These are phyloP conservation scores for Schizaphis graminum DNA, from an alignment of 2,888 invertebrate genomes.

Conservation along the genomic window DNA sequence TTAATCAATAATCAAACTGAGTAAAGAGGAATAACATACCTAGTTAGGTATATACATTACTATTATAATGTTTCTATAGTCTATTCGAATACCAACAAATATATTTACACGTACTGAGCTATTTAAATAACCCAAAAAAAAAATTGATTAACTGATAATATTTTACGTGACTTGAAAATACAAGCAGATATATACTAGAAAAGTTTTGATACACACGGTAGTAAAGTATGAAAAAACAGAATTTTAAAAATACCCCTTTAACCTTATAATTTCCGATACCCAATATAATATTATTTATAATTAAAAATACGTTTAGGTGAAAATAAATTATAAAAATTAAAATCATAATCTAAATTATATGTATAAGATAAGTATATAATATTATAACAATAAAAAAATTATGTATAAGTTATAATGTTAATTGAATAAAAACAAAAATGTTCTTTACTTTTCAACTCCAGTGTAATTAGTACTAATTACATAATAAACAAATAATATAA, in stretches of 20 bases:
- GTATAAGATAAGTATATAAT: not conserved
- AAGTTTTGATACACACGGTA: not conserved
- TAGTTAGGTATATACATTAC: not conserved
- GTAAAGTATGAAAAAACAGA: not conserved
- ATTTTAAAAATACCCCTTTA: not conserved
- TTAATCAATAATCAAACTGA: not conserved
- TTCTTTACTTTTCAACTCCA: too few species aligned
- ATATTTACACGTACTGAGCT: not conserved
- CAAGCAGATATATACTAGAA: conserved; percentile 22
- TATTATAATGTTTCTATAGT: not conserved
- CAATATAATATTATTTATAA: not conserved
- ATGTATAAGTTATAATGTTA: too few species aligned
- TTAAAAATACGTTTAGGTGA: not conserved
- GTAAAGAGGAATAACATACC: not conserved
- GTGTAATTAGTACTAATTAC: too few species aligned
- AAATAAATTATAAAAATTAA: not conserved
- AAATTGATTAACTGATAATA: conserved; percentile 30
- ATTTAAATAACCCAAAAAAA: conserved; percentile 35
- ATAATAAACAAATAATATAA: not conserved
- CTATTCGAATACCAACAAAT: not conserved
- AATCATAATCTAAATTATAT: not conserved
- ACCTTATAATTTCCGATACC: not conserved
- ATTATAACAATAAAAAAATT: not conserved
- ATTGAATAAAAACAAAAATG: too few species aligned
- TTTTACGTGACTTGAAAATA: conserved; percentile 48